Conservation (phyloP, 64 coral and sea anemone species). For the Montipora efflorescens region DNA sequence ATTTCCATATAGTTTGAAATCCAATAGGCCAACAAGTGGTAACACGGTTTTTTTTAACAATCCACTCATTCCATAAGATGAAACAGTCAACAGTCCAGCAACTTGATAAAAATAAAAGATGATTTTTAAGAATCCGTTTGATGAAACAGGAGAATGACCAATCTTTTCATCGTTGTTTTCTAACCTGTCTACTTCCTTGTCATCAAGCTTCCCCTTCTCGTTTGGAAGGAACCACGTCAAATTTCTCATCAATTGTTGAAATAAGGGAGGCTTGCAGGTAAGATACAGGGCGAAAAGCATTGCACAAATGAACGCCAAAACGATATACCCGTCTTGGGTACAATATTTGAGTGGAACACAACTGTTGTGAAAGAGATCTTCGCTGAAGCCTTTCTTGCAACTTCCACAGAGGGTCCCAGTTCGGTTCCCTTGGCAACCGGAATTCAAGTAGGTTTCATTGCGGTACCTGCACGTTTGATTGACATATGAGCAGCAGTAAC, state of each 20-base stretch:
- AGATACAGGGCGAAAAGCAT: constrained; percentile 8
- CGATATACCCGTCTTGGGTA: constrained; percentile 12
- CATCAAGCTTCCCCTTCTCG: background rate
- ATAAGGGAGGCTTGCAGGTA: constrained; percentile 29
- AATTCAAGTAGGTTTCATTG: background rate
- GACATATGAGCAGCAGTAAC: constrained; percentile 40
- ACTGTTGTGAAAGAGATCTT: background rate
- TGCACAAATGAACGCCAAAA: background rate
- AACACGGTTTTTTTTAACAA: background rate
- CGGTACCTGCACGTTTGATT: constrained; percentile 20
- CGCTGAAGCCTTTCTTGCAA: constrained; percentile 31
- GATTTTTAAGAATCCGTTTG: constrained; percentile 47
- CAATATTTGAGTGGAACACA: background rate
- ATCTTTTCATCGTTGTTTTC: background rate
- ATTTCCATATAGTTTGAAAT: constrained; percentile 10
- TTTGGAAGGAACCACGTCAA: constrained; percentile 24
- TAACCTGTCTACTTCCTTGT: background rate
- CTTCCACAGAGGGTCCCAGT: constrained; percentile 46
- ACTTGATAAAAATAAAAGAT: constrained; percentile 78
- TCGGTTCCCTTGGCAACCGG: constrained; percentile 60
- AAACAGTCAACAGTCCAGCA: constrained; percentile 15
- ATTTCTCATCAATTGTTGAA: background rate
- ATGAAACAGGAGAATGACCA: background rate
- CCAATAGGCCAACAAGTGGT: background rate
- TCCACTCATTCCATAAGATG: background rate